Base-by-base conservation (phyloP, 2,888 invertebrate species). In the Rambutsinella grinnellia region DNA sequence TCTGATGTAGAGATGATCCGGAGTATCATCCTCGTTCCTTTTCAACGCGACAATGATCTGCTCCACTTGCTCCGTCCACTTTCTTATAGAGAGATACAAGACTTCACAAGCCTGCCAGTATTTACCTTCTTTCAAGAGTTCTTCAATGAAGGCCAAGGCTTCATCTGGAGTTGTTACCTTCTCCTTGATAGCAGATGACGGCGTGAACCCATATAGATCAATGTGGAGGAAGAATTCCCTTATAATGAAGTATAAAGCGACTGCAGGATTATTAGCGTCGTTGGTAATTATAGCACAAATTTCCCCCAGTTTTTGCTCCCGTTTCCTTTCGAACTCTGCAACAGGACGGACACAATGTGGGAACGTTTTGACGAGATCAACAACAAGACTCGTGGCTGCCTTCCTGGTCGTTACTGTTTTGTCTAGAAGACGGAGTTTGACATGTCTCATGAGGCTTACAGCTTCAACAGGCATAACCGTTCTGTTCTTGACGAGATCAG, bases 41-140 rank as follows among this genome's bases (percentile, higher is more conserved):
- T 36, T 17, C 19, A 74, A 17, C 0, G 62, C 17, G 24, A 61
- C 23, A 17, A 58, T 27, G 1, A 67, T 3, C 17, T 65, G 71
- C 24, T 72, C 57, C 58, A 57, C 36, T n/a, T 65, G 17, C 10
- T 6, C 15, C 15, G 58, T 21, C 60, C 60, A 76, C 44, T 61
- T 66, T 54, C 28, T 26, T 3, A 23, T 36, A 49, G 49, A 44
- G 46, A 63, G 2, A 19, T 21, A 58, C 28, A 79, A 51, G 13
- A 47, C 26, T 58, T 82, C 78, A 54, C 80, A 80, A 13, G 81
- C 81, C 21, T 76, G 49, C 74, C 80, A 82, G 24, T 74, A 78
- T 0, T 36, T 3, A 1, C 61, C 66, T 10, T 66, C 67, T 8
- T 76, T 69, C 6, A 82, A 24, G 5, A 60, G 36, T 0, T 51